A percentile compares a stretch with the other conserved stretches of the same genome.
phyloP scores from a whole-genome alignment of 2,888 invertebrate species.

The Meandrusa payeni region DNA sequence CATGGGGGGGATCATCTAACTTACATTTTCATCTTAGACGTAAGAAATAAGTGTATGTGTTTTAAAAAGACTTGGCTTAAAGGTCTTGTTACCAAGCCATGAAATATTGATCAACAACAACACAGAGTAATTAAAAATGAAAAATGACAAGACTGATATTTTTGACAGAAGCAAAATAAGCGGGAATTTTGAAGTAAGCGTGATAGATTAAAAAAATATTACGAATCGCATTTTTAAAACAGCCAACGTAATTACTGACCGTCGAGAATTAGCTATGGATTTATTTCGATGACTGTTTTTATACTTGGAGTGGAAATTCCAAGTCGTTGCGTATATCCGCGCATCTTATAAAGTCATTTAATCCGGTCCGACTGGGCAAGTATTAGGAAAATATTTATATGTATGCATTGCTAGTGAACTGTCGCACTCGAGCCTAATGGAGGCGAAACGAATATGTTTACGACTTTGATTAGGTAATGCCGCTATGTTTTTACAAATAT shows the following conservation, averaged over 20 bases:
- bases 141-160: background rate
- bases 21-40: no score
- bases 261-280: background rate
- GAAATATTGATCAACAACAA: no score
- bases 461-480: conserved; percentile 7
- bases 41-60: no score
- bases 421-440: conserved; percentile 3
- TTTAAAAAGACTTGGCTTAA: no score
- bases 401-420: conserved; percentile 3
- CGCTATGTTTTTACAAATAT: background rate
- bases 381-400: conserved; percentile 20
- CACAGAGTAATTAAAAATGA: no score
- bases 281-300: background rate
- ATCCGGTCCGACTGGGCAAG: conserved; percentile 13
- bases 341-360: conserved; percentile 19
- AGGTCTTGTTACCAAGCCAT: no score
- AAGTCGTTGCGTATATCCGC: conserved; percentile 3
- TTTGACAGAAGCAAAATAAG: no score
- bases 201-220: background rate
- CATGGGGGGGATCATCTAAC: no score
- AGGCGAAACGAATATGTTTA: background rate
- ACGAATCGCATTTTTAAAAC: background rate
- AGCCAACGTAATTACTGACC: background rate
- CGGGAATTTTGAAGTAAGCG: background rate
- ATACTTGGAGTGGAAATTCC: conserved; percentile 1